Conservation (phyloP, 2,113 vertebrate species). For the Neolamprologus hecqui region DNA sequence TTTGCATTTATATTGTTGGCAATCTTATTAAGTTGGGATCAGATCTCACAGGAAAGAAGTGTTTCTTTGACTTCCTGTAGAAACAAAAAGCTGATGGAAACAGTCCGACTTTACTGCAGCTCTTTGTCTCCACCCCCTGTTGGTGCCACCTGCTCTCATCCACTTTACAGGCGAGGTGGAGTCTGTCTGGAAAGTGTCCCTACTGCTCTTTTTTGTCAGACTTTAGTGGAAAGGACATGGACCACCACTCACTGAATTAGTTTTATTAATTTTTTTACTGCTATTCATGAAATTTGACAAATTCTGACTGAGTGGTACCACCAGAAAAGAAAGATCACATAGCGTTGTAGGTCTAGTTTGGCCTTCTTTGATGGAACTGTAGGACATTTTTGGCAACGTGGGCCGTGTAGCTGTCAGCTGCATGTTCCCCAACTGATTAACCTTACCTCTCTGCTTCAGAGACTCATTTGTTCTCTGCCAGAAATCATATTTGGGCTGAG, state of each 20-base stretch:
- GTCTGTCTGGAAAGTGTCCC: neutral
- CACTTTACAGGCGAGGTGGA: neutral
- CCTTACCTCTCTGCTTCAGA: neutral
- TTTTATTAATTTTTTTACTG: neutral
- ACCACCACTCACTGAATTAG: neutral
- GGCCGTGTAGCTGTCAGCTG: neutral
- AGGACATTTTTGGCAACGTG: neutral
- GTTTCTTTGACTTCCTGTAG: neutral
- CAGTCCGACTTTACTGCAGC: neutral
- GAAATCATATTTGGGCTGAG: neutral
- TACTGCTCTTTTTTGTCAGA: neutral
- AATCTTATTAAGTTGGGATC: neutral
- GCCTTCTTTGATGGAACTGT: neutral
- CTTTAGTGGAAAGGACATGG: neutral
- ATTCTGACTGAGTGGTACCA: neutral
- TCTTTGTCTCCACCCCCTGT: neutral
- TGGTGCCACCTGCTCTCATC: neutral
- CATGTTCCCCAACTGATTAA: neutral
- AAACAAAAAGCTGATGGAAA: neutral
- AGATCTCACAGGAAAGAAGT: neutral
- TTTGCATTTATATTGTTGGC: neutral
- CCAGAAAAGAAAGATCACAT: neutral
- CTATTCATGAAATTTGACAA: neutral
- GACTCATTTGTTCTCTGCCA: conserved; percentile 11
- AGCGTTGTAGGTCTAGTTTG: neutral